Conservation (phyloP, 2,888 invertebrate genomes). For the Tanypteryx hageni region DNA sequence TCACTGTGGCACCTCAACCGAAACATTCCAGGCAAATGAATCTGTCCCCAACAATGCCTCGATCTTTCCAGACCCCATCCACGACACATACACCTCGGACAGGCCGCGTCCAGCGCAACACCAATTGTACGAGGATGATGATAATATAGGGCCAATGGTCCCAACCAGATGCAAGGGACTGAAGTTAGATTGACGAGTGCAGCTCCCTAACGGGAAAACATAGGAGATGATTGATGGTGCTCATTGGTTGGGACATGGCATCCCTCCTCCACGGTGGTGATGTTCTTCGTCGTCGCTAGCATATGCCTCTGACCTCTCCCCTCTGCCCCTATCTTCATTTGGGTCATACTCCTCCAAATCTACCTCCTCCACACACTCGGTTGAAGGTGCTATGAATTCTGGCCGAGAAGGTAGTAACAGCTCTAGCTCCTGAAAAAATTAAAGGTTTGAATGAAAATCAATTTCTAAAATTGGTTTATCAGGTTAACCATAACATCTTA, state of each 20-base stretch:
- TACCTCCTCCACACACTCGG: conserved; percentile 92
- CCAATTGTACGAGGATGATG: background rate
- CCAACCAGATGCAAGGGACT: conserved; percentile 39
- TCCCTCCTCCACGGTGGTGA: conserved; percentile 79
- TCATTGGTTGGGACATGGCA: conserved; percentile 91
- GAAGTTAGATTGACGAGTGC: conserved; percentile 1
- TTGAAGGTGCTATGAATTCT: conserved; percentile 83
- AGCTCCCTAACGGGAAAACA: conserved; percentile 31
- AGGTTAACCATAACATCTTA: conserved; percentile 69
- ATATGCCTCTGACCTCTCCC: conserved; percentile 82
- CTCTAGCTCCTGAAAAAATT: conserved; percentile 82
- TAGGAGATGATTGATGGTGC: background rate
- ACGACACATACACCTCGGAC: conserved; percentile 8
- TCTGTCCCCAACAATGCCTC: background rate
- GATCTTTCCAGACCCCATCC: conserved; percentile 18
- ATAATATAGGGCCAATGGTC: conserved; percentile 19
- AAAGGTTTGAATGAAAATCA: background rate
- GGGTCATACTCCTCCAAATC: conserved; percentile 87
- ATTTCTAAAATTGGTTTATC: background rate
- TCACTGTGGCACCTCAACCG: conserved; percentile 7
- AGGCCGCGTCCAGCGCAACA: conserved; percentile 44
- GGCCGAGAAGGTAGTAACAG: conserved; percentile 85
- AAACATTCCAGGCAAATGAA: background rate
- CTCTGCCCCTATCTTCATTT: conserved; percentile 76
- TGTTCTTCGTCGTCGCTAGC: conserved; percentile 84